Evolutionary conservation across 2,113 vertebrate species (phyloP).

Genomic region (Acanthisitta chloris): DNA sequence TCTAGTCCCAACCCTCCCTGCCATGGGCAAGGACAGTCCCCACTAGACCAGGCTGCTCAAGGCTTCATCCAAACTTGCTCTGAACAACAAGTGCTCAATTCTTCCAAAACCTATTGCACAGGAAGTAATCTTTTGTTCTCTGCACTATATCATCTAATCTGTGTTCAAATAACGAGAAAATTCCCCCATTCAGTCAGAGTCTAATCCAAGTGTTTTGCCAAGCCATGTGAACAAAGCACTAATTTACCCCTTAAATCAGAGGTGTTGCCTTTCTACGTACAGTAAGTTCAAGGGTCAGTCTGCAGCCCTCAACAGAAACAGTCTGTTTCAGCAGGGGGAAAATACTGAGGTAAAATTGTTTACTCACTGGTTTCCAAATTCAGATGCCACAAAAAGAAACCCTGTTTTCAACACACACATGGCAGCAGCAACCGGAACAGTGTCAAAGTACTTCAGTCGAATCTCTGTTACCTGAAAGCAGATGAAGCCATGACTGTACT

Average conservation of each 20-base stretch:
- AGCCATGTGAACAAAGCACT: neutral
- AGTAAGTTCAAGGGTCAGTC: neutral
- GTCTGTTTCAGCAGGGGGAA: neutral
- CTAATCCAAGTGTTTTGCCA: neutral
- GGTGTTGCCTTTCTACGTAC: neutral
- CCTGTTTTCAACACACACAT: constrained; percentile 99
- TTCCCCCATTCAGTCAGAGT: neutral
- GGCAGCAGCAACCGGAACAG: constrained; percentile 92
- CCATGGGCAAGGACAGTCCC: too few species aligned
- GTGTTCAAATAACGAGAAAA: neutral
- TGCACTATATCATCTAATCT: neutral
- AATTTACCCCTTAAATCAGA: neutral
- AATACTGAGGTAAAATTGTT: neutral
- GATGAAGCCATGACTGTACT: neutral
- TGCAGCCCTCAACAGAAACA: neutral
- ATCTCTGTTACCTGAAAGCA: constrained; percentile 92
- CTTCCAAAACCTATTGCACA: neutral
- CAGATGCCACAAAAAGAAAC: constrained; percentile 95
- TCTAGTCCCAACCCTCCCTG: too few species aligned
- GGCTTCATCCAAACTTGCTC: too few species aligned
- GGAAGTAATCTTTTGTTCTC: neutral
- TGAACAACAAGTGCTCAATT: neutral
- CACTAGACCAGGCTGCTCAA: too few species aligned
- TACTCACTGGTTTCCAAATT: constrained; percentile 99
- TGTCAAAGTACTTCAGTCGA: constrained; percentile 97